Conservation (phyloP, 2,888 invertebrate genomes). For the Iphiclides podalirius region DNA sequence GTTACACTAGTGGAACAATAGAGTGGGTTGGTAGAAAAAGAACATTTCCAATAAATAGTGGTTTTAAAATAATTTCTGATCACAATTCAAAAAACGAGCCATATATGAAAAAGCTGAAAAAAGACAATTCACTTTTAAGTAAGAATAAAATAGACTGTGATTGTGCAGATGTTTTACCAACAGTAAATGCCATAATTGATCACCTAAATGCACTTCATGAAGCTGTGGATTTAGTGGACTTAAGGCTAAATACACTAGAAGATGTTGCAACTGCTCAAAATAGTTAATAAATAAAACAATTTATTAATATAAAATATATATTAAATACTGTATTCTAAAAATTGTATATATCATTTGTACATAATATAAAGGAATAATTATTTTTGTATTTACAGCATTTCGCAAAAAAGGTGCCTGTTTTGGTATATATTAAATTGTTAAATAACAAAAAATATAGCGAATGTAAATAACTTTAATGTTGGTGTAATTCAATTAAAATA, state of each 20-base stretch:
- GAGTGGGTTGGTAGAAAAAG: conserved; percentile 73
- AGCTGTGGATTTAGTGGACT: conserved; percentile 76
- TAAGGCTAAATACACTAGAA: conserved; percentile 76
- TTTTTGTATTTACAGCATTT: background rate
- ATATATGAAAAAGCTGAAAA: conserved; percentile 44
- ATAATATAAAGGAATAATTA: background rate
- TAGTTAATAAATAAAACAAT: conserved; percentile 33
- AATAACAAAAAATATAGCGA: too few relatives aligned
- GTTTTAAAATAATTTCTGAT: conserved; percentile 62
- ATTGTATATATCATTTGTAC: conserved; percentile 12
- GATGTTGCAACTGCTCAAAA: conserved; percentile 42
- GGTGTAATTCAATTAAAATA: too few relatives aligned
- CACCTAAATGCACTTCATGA: conserved; percentile 79
- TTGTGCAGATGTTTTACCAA: conserved; percentile 68
- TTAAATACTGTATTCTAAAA: conserved; percentile 37
- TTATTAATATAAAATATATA: conserved; percentile 36
- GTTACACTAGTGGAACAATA: conserved; percentile 71
- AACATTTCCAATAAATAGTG: conserved; percentile 64
- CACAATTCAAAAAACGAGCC: conserved; percentile 40
- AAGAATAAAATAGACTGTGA: conserved; percentile 51
- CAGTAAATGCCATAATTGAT: conserved; percentile 75
- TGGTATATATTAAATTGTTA: too few relatives aligned
- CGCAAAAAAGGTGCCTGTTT: too few relatives aligned
- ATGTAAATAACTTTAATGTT: too few relatives aligned
- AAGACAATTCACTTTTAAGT: conserved; percentile 41